Base-by-base conservation (phyloP, 2,113 vertebrate species). In the Microcebus griseorufus region DNA sequence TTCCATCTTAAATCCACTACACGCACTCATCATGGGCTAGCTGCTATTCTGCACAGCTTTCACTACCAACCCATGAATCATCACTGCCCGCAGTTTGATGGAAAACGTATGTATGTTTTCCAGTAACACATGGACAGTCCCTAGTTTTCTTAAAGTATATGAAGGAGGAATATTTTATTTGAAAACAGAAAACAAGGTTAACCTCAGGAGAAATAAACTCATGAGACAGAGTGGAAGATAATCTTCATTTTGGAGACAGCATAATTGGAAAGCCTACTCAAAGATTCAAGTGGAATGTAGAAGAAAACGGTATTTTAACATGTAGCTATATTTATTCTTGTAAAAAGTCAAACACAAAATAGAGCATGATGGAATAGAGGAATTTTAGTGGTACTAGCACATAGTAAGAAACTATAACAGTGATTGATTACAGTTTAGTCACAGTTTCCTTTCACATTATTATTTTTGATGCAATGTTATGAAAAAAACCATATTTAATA, bases 1-100 rank as follows among this genome's bases (percentile, higher is more conserved):
- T 97, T 90, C 88, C 78, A 37, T 85, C 69, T 96, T 95, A 75
- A 96, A 93, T 90, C 27, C 55, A 48, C 17, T 51, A 5, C 83
- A 48, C 11, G 5, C 60, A 73, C 67, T 82, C 92, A 90, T 88
- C 78, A 13, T 42, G 14, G 42, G 8, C 39, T 70, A 72, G 69
- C 67, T 90, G 45, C 87, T n/a, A n/a, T n/a, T 76, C 87, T 92
- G 25, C 37, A 20, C 80, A 32, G 10, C 22, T 94, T 72, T 79
- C 58, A 87, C 62, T 67, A 55, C 65, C 20, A 53, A 32, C 5
- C 83, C 53, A 69, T 80, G 70, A 90, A 64, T 92, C 37, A 55
- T 64, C 12, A 9, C 53, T 65, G 48, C 65, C 55, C 69, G 18
- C 11, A 51, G 9, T 25, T 73, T 93, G 32, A 65, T 75, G 11